These are phyloP conservation scores for Bombus fervidus DNA, from an alignment of 1,140 invertebrate genomes.

Conservation along the genomic window DNA sequence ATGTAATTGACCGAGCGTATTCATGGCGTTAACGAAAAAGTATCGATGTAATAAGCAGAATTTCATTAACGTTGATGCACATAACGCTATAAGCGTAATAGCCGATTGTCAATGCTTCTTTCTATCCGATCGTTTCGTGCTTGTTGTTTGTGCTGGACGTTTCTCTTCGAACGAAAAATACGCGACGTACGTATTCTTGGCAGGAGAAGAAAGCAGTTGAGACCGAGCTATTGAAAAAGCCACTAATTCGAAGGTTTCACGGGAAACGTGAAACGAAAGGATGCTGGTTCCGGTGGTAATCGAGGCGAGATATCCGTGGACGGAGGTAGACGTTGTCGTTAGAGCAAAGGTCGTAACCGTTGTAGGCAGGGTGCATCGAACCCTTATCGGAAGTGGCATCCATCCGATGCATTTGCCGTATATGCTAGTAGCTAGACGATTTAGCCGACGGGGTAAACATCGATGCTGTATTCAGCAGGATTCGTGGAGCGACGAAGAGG, in stretches of 20 bases:
- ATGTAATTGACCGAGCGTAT: not conserved
- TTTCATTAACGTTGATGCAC: not conserved
- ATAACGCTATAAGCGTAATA: too few relatives aligned
- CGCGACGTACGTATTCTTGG: too few relatives aligned
- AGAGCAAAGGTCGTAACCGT: constrained; percentile 11
- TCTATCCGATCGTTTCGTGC: too few relatives aligned
- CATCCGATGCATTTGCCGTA: constrained; percentile 34
- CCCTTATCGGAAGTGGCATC: constrained; percentile 33
- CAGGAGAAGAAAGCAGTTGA: too few relatives aligned
- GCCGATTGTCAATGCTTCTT: too few relatives aligned
- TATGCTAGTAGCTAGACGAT: constrained; percentile 6
- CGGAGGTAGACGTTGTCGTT: not conserved
- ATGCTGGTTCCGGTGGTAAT: not conserved
- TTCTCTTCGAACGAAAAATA: too few relatives aligned
- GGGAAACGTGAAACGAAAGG: not conserved
- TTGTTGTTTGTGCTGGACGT: too few relatives aligned
- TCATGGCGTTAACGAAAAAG: not conserved
- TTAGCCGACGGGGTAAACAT: constrained; percentile 24
- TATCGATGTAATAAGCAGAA: not conserved
- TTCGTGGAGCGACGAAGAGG: not conserved
- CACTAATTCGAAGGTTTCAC: too few relatives aligned
- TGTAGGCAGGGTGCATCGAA: constrained; percentile 11
- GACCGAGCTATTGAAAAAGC: too few relatives aligned
- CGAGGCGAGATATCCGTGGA: constrained; percentile 12
- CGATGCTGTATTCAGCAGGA: not conserved